phyloP scores from a whole-genome alignment of 37 sponge, comb jelly and placozoan genomes.

The Halisarca cf. caerulea region DNA sequence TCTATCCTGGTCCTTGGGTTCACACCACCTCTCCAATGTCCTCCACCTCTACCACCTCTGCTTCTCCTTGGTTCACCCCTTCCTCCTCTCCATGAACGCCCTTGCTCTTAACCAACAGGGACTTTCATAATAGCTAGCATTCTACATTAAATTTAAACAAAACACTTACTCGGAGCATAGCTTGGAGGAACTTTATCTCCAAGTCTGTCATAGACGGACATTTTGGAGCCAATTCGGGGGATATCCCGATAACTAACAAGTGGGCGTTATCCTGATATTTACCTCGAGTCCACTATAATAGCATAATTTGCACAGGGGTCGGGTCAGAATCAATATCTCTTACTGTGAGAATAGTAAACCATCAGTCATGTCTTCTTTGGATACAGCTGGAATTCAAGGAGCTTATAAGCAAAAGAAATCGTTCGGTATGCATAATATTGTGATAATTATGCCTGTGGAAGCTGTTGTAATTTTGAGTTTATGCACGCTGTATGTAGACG shows the following conservation, averaged over 20 bases:
- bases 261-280: too few species aligned
- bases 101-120: too few species aligned
- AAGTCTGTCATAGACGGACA: slow-evolving; percentile 8
- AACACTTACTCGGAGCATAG: too few species aligned
- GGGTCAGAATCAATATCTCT: too few species aligned
- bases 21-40: neutral
- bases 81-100: neutral
- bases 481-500: neutral
- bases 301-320: too few species aligned
- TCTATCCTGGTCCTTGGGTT: neutral
- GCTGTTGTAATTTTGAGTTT: neutral
- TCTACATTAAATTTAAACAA: too few species aligned
- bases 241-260: too few species aligned
- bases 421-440: neutral
- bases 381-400: slow-evolving; percentile 5
- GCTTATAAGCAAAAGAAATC: slow-evolving; percentile 19
- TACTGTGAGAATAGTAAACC: too few species aligned
- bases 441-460: neutral
- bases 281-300: too few species aligned
- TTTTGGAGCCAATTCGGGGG: neutral
- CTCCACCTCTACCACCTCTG: slow-evolving; percentile 6
- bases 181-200: neutral
- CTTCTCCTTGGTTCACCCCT: neutral
- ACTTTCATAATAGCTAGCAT: too few species aligned
- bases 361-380: neutral